Conservation (phyloP, 2,888 invertebrate genomes). For the Pardosa pseudoannulata region DNA sequence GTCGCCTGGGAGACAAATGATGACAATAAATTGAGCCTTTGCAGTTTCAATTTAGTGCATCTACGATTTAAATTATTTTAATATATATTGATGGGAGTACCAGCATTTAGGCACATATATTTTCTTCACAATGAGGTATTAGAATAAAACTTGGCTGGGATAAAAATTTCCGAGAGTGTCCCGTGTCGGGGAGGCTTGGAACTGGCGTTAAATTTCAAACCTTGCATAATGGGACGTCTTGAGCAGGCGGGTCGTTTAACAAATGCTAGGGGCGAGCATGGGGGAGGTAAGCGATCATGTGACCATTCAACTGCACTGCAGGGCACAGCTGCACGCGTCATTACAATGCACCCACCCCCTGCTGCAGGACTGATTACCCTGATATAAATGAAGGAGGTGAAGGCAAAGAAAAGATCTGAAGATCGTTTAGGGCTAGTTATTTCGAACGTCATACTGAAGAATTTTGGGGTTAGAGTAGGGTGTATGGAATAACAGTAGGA, state of each 20-base stretch:
- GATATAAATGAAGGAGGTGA: conserved; percentile 54
- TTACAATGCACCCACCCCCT: conserved; percentile 48
- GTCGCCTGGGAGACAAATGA: no score
- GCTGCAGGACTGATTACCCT: conserved; percentile 44
- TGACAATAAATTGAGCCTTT: no score
- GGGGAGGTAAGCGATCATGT: conserved; percentile 44
- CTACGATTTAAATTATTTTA: no score
- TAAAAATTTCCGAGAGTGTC: background rate
- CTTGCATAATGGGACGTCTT: conserved; percentile 67
- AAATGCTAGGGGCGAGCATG: conserved; percentile 47
- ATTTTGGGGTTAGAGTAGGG: background rate
- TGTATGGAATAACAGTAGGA: no score
- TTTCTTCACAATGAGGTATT: no score
- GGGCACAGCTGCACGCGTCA: conserved; percentile 68
- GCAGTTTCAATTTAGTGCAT: no score
- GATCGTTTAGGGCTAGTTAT: conserved; percentile 33
- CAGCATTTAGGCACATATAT: no score
- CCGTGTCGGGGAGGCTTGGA: background rate
- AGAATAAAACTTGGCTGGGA: no score
- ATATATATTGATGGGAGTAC: no score
- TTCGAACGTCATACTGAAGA: background rate
- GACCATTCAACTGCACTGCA: conserved; percentile 58
- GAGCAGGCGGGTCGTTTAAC: conserved; percentile 60
- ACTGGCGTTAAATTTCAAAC: conserved; percentile 2
- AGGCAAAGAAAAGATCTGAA: conserved; percentile 11